Percentiles rank a stretch among this genome's conserved stretches.
Evolutionary conservation across 2,797 vertebrate species (phyloP).

Genomic region (Chiroxiphia lanceolata): DNA sequence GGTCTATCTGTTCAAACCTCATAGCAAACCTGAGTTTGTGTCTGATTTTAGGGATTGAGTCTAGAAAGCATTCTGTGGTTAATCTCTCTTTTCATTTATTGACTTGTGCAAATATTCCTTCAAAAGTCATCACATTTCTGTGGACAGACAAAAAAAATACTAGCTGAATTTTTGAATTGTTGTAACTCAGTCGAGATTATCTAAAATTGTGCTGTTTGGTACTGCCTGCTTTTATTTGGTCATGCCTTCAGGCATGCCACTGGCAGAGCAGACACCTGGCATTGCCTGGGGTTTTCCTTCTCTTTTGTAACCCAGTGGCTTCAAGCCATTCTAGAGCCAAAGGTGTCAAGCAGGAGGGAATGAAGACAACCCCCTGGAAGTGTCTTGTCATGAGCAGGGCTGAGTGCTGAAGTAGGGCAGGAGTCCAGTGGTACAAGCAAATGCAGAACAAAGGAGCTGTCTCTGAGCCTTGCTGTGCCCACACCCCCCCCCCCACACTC

Average conservation of each 20-base stretch:
- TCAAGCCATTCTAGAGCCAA: neutral
- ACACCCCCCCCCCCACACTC: neutral
- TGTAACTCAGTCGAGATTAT: neutral
- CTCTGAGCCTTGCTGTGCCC: no score
- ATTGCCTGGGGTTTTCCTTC: neutral
- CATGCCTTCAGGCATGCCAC: neutral
- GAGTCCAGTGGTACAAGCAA: neutral
- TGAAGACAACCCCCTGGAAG: neutral
- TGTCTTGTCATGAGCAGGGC: neutral
- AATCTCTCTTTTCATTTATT: neutral
- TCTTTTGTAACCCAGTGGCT: neutral
- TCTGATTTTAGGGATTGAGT: neutral
- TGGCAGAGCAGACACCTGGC: neutral
- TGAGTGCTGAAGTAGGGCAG: neutral
- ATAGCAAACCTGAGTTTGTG: neutral
- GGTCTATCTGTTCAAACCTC: neutral
- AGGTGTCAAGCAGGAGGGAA: neutral
- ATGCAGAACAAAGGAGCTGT: neutral
- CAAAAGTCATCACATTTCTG: neutral
- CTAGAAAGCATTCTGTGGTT: neutral
- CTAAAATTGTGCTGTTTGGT: neutral
- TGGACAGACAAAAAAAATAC: neutral
- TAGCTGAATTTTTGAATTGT: neutral
- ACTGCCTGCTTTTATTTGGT: neutral
- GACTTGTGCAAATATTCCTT: neutral